Percentiles rank a stretch among this genome's conserved stretches.
Conservation (phyloP, 2,797 vertebrate species). For the Xerus rutilus region DNA sequence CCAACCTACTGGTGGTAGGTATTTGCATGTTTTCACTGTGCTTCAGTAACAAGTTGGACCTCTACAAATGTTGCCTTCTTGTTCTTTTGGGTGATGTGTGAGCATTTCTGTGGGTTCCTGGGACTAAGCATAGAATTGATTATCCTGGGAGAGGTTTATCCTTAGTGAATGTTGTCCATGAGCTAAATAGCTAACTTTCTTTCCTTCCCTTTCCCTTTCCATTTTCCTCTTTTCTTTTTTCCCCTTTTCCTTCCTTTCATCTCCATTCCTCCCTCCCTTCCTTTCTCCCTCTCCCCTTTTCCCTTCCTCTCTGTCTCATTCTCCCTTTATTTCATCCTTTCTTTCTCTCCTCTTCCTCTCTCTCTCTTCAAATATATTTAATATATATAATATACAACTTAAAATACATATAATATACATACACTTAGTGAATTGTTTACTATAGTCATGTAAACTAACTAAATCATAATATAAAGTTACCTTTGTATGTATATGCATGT, state of each 20-base stretch:
- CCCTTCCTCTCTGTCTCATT: fast-evolving
- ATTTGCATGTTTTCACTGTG: neutral
- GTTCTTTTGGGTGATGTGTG: too few species aligned
- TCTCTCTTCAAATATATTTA: neutral
- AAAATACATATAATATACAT: neutral
- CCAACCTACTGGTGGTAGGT: too few species aligned
- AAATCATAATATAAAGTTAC: neutral
- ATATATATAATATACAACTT: neutral
- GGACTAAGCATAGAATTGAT: neutral
- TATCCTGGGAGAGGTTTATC: neutral
- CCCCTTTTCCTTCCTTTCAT: neutral
- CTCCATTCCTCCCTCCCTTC: too few species aligned
- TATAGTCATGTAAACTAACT: neutral
- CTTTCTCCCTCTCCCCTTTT: fast-evolving
- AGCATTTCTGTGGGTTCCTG: neutral
- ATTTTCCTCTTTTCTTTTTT: too few species aligned
- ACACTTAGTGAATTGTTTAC: neutral
- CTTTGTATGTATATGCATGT: neutral
- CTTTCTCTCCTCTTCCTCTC: neutral
- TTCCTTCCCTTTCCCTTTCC: fast-evolving
- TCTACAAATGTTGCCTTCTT: neutral
- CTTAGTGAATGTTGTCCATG: neutral
- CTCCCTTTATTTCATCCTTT: fast-evolving
- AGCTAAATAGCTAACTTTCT: neutral
- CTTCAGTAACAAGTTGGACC: neutral